phyloP scores from a whole-genome alignment of 2,797 vertebrate species.

The Aldrovandia affinis region DNA sequence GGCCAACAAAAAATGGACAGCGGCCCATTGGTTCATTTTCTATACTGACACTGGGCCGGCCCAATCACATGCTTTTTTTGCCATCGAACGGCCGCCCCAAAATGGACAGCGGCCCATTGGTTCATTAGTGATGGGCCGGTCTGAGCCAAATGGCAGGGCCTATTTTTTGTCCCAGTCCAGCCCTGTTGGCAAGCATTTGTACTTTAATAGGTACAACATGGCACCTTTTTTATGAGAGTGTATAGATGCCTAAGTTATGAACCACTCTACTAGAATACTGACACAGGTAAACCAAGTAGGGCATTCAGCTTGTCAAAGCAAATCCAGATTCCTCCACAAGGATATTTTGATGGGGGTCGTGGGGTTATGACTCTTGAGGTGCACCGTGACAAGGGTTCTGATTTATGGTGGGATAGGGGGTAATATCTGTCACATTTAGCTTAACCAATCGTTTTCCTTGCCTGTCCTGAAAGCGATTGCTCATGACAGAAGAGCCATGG shows the following conservation, averaged over 20 bases:
- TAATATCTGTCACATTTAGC: constrained; percentile 7
- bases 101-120: no score
- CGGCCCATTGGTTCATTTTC: no score
- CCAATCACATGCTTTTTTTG: no score
- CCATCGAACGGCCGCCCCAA: no score
- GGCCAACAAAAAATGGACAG: no score
- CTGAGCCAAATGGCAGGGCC: no score
- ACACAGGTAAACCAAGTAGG: neutral
- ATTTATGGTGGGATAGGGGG: neutral
- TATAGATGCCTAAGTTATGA: neutral
- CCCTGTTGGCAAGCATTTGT: no score
- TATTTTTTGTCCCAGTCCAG: no score
- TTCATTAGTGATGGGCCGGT: no score
- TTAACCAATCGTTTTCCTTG: neutral
- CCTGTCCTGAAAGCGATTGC: neutral
- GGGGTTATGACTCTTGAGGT: neutral
- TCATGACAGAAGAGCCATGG: neutral
- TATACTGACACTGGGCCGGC: no score
- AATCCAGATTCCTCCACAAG: neutral
- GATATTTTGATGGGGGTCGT: neutral
- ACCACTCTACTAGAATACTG: neutral
- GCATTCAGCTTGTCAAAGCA: neutral
- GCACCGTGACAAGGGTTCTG: neutral
- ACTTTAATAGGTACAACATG: no score
- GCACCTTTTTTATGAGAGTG: no score